These are phyloP conservation scores for Standfussiana lucernea DNA, from an alignment of 2,888 invertebrate species.

Conservation along the genomic window DNA sequence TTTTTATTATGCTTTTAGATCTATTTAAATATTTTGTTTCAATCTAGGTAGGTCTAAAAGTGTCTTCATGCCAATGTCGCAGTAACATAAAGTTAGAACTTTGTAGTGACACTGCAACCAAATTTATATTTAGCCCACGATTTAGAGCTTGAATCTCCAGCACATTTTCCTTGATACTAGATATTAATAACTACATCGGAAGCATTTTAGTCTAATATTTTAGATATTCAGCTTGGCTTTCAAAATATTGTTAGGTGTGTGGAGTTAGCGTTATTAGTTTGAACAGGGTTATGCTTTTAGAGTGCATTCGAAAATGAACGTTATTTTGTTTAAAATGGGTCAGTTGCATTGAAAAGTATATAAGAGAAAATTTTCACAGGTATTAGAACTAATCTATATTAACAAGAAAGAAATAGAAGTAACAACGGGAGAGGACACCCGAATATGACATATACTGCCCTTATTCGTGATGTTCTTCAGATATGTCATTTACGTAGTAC, in stretches of 20 bases:
- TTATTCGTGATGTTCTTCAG: no score
- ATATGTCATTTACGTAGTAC: no score
- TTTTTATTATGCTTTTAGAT: no score
- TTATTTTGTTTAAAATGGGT: background rate
- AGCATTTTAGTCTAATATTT: conserved; percentile 31
- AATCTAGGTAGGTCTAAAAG: background rate
- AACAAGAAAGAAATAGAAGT: background rate
- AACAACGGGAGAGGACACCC: no score
- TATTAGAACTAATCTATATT: background rate
- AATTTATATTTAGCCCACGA: conserved; percentile 12
- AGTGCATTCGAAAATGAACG: background rate
- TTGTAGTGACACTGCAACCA: background rate
- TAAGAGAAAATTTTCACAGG: background rate
- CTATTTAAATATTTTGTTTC: background rate
- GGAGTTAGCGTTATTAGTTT: conserved; percentile 8
- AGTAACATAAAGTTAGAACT: background rate
- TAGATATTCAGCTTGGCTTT: conserved; percentile 1
- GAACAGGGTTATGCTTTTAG: conserved; percentile 37
- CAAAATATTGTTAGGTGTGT: background rate
- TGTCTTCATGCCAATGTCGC: background rate
- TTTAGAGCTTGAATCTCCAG: conserved; percentile 4
- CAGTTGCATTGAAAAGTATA: background rate
- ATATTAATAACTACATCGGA: conserved; percentile 15
- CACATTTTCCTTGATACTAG: background rate
- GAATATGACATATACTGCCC: no score